Percentiles rank a stretch among this genome's conserved stretches.
Evolutionary conservation across 2,797 vertebrate species (phyloP).

Genomic region (Delichon dasypus): DNA sequence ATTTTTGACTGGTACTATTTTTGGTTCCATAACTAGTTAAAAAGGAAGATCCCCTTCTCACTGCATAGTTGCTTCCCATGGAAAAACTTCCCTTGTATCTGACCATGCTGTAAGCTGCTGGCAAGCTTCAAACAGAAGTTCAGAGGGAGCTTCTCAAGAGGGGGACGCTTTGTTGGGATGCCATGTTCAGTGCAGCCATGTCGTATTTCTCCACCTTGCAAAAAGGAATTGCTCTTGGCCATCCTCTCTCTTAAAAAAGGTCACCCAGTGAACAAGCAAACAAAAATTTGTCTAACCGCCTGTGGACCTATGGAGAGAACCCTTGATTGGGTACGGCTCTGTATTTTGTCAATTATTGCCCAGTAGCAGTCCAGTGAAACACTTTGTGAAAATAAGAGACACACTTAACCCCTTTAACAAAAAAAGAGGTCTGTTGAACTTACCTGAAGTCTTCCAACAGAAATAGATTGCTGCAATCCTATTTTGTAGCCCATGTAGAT

Average conservation of each 20-base stretch:
- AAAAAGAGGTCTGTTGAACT: not conserved
- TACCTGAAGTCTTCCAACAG: not conserved
- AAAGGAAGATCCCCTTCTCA: not conserved
- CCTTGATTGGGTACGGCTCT: not conserved
- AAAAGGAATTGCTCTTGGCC: not conserved
- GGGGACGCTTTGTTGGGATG: not conserved
- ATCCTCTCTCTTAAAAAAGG: not conserved
- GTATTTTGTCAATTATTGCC: not conserved
- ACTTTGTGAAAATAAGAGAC: not conserved
- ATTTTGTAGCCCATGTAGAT: not conserved
- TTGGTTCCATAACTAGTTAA: not conserved
- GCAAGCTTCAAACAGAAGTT: not conserved
- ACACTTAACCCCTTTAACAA: fast-evolving
- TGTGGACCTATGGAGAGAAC: not conserved
- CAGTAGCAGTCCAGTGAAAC: not conserved
- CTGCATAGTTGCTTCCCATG: not conserved
- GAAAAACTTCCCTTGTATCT: not conserved
- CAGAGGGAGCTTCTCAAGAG: not conserved
- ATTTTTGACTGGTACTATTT: not conserved
- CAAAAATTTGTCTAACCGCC: not conserved
- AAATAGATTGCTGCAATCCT: not conserved
- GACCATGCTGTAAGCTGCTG: not conserved
- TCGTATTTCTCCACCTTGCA: not conserved
- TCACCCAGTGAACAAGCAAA: not conserved
- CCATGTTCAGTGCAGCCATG: fast-evolving